A percentile compares a stretch with the other conserved stretches of the same genome.
phyloP scores from a whole-genome alignment of 2,113 vertebrate species.

The Heteronetta atricapilla region DNA sequence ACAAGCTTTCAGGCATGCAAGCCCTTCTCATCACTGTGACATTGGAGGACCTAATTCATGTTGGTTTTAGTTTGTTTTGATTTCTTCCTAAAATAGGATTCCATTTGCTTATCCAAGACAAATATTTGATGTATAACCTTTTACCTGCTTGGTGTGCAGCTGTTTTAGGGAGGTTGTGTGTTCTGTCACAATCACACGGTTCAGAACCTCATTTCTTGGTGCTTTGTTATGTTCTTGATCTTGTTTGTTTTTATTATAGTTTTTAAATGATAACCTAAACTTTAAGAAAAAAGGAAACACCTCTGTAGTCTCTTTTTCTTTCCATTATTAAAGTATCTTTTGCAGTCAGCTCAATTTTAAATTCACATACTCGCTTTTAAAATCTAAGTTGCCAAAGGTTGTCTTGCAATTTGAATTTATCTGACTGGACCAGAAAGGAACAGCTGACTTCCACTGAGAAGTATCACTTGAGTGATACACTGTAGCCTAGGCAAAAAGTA shows the following conservation, averaged over 20 bases:
- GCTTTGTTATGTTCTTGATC: background rate
- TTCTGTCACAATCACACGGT: background rate
- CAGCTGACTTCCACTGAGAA: background rate
- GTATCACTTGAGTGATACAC: background rate
- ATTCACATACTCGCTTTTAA: background rate
- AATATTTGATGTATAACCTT: background rate
- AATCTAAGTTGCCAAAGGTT: accelerated
- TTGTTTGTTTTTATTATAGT: background rate
- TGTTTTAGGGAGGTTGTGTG: background rate
- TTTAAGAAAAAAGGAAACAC: background rate
- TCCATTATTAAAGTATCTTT: background rate
- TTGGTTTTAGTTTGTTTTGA: background rate
- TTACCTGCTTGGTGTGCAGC: background rate
- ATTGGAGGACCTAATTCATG: background rate
- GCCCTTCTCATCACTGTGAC: background rate
- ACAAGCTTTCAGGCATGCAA: background rate
- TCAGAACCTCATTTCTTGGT: background rate
- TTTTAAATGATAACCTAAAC: background rate
- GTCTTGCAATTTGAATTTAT: too few relatives aligned
- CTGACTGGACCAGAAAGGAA: background rate
- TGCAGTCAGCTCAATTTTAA: background rate
- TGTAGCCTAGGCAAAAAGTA: background rate
- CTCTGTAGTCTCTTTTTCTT: background rate
- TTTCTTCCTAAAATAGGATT: background rate
- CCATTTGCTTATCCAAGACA: background rate